phyloP scores from a whole-genome alignment of 2,888 invertebrate species.

The Agrochola circellaris region DNA sequence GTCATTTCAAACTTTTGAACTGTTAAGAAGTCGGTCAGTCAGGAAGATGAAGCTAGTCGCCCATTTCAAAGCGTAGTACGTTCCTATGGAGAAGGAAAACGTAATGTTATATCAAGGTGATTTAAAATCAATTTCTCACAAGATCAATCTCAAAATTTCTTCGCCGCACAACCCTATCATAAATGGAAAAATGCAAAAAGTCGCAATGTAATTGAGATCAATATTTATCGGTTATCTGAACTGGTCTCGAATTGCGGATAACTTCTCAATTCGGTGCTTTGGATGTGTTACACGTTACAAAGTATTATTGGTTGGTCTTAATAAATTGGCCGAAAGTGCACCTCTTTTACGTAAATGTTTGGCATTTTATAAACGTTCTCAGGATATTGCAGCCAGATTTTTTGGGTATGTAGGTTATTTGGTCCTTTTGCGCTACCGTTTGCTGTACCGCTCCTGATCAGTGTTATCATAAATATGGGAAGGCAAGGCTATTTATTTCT shows the following conservation, averaged over 20 bases:
- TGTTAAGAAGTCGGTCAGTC: too few relatives aligned
- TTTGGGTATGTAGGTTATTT: constrained; percentile 19
- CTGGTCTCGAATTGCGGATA: constrained; percentile 51
- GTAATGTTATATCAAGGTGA: neutral
- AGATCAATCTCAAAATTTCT: neutral
- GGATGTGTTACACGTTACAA: constrained; percentile 30
- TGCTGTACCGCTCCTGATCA: neutral
- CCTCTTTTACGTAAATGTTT: constrained; percentile 18
- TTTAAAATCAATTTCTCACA: too few relatives aligned
- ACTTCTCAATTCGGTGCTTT: constrained; percentile 47
- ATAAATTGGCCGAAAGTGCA: constrained; percentile 31
- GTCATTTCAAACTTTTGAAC: too few relatives aligned
- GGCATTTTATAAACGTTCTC: constrained; percentile 15
- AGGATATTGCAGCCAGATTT: neutral
- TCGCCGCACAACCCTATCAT: constrained; percentile 30
- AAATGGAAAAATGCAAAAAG: constrained; percentile 54
- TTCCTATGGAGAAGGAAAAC: neutral
- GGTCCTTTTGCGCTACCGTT: neutral
- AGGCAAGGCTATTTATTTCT: constrained; percentile 25
- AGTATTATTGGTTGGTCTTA: constrained; percentile 17
- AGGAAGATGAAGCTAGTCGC: too few relatives aligned
- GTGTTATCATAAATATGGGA: neutral
- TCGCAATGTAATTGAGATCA: constrained; percentile 48
- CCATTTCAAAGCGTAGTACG: too few relatives aligned
- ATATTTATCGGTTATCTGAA: constrained; percentile 49